Evolutionary conservation across 1,140 invertebrate genomes (phyloP).

Genomic region (Drosophila seguyi): DNA sequence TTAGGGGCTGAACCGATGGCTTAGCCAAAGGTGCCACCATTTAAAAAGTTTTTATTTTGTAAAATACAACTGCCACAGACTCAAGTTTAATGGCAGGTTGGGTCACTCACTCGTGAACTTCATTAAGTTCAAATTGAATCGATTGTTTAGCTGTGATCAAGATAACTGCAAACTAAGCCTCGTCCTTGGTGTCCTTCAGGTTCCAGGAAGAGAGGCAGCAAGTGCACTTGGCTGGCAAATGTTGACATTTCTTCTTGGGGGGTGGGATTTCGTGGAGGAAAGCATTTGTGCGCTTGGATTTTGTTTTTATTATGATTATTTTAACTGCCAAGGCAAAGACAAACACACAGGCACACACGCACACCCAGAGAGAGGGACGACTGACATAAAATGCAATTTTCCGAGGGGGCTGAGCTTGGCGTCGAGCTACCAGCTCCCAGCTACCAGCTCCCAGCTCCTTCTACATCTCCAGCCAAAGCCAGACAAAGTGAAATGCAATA

Average conservation of each 20-base stretch:
- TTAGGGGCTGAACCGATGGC: no score
- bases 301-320: conserved; percentile 83
- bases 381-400: conserved; percentile 77
- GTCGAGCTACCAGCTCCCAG: conserved; percentile 26
- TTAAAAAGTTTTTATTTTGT: no score
- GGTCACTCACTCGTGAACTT: conserved; percentile 34
- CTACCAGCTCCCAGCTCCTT: no score
- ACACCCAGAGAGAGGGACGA: no score
- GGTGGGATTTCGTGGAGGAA: conserved; percentile 35
- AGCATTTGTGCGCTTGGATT: no score
- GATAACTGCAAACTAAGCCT: conserved; percentile 65
- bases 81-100: background rate
- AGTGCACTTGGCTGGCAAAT: conserved; percentile 73
- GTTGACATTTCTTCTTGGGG: conserved; percentile 73
- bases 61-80: no score
- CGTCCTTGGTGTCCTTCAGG: background rate
- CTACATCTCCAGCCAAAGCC: conserved; percentile 52
- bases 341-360: conserved; percentile 51
- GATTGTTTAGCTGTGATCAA: conserved; percentile 71
- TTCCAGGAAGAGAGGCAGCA: conserved; percentile 23
- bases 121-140: conserved; percentile 78
- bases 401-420: conserved; percentile 57
- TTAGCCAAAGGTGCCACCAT: no score
- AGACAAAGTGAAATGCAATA: conserved; percentile 81
- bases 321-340: conserved; percentile 76